A percentile compares a stretch with the other conserved stretches of the same genome.
Evolutionary conservation across 1,140 invertebrate genomes (phyloP).

Genomic region (Heliconius hewitsoni): DNA sequence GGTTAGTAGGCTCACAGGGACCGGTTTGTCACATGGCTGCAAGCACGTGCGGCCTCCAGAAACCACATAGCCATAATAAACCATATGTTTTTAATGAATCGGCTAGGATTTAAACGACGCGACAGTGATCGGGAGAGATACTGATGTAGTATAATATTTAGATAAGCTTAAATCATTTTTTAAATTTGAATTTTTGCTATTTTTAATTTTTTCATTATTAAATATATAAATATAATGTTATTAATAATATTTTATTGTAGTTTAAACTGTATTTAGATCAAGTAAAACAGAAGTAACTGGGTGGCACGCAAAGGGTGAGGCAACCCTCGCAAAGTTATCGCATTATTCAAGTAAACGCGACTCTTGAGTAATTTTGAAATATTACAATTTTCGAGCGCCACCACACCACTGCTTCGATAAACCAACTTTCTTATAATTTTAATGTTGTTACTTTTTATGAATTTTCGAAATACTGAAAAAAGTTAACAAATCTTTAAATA

Average conservation of each 20-base stretch:
- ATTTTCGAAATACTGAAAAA: constrained; percentile 18
- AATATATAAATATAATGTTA: neutral
- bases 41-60: constrained; percentile 75
- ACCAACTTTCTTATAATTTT: constrained; percentile 37
- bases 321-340: constrained; percentile 71
- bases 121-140: neutral
- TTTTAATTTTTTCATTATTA: no score
- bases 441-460: neutral
- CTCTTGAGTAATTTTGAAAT: constrained; percentile 82
- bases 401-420: constrained; percentile 57
- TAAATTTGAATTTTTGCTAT: no score
- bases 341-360: constrained; percentile 79
- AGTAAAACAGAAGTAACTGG: constrained; percentile 70
- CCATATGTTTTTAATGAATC: constrained; percentile 37
- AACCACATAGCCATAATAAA: constrained; percentile 40
- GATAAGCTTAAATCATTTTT: no score
- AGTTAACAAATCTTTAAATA: neutral
- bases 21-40: constrained; percentile 77
- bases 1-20: constrained; percentile 75
- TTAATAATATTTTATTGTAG: neutral
- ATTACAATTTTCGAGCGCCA: constrained; percentile 78
- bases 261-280: constrained; percentile 61
- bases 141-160: no score
- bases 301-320: constrained; percentile 65
- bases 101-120: constrained; percentile 31